Base-by-base conservation (phyloP, 2,113 vertebrate species). In the Synodontis membranacea region DNA sequence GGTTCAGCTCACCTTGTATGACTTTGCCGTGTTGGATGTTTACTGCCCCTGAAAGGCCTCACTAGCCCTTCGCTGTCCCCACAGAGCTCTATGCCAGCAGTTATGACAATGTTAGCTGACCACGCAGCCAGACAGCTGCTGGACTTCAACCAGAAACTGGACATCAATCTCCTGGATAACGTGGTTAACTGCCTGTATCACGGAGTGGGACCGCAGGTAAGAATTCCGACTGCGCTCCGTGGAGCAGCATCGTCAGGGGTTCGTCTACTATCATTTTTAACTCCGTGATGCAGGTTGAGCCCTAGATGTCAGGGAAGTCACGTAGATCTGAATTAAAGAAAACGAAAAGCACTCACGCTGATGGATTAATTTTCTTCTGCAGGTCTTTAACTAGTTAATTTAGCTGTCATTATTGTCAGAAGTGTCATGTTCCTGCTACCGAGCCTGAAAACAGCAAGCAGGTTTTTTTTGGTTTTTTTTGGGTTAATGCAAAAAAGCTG, bases 91-190 rank as follows among this genome's bases (percentile, higher is more conserved):
- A 99, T 99, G 98, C 98, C 98, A 98, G 98, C 98, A 99, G 97
- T 99, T 97, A 99, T 99, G 98, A 99, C 98, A 97, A 99, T 99
- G 97, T 97, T 99, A 97, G 98, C 97, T 93, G 98, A 99, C 96
- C 98, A 99, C 96, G 98, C 98, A 99, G 98, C 98, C 93, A 97
- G 98, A 91, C 98, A 99, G 98, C 98, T 99, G 97, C 98, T 99
- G 93, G 98, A 99, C 96, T 99, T 99, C 96, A 99, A 97, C 96
- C 98, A 99, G 96, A 99, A 99, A 96, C 94, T 99, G 96, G 98
- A 99, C 95, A 99, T 99, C 95, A 99, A 99, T 94, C 96, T 99
- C 91, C 95, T 99, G 95, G 98, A 99, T 94, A 99, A 97, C 90
- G 98, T 99, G 90, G 98, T 99, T 94, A 99, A 99, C 95, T 99